These are phyloP conservation scores for Galeopsomyia nigrocyanea DNA, from an alignment of 2,888 invertebrate species.

Conservation along the genomic window DNA sequence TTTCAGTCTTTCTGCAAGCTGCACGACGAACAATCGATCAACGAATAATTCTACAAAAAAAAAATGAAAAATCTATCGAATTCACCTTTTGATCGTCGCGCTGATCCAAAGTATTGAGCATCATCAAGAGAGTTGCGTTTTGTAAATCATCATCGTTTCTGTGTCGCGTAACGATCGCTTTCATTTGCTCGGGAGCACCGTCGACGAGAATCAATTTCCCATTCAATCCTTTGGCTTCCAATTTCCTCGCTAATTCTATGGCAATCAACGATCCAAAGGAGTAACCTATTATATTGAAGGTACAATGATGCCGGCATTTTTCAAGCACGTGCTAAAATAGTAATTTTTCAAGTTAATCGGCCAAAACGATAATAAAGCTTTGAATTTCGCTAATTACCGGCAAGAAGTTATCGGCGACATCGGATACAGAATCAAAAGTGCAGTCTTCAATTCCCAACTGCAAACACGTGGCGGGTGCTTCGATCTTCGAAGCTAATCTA, in stretches of 20 bases:
- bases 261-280: conserved; percentile 88
- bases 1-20: not conserved
- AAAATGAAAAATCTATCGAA: not conserved
- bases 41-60: not conserved
- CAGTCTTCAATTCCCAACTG: conserved; percentile 63
- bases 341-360: no score
- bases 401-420: conserved; percentile 71
- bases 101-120: no score
- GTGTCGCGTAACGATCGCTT: no score
- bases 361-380: no score
- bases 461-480: conserved; percentile 58
- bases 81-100: no score
- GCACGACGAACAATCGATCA: not conserved
- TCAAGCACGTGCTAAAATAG: no score
- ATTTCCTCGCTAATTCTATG: conserved; percentile 78
- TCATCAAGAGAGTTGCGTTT: not conserved
- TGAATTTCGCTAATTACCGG: conserved; percentile 70
- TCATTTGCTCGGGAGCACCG: conserved; percentile 74
- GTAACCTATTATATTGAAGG: conserved; percentile 78
- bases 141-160: no score
- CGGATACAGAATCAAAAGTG: conserved; percentile 63
- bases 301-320: no score
- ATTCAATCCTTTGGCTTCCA: conserved; percentile 77
- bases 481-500: conserved; percentile 59
- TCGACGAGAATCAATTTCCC: conserved; percentile 82